A percentile compares a stretch with the other conserved stretches of the same genome.
Evolutionary conservation across 2,888 invertebrate genomes (phyloP).

Genomic region (Aspidiotus destructor): DNA sequence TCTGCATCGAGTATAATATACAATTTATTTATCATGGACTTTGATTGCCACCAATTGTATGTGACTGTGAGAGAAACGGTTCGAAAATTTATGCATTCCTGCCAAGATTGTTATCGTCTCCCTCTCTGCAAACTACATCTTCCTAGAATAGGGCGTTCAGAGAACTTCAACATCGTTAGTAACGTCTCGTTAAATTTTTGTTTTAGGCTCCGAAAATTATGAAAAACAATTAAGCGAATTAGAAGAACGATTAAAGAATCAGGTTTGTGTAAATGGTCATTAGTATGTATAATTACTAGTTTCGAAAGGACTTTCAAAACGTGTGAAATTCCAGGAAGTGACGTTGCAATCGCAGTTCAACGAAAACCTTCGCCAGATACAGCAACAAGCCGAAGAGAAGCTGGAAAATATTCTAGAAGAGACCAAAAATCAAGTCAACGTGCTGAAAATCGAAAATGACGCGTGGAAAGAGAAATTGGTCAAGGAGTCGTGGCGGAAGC

Average conservation of each 20-base stretch:
- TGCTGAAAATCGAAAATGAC: slow-evolving; percentile 29
- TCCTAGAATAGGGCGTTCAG: too few relatives aligned
- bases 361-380: slow-evolving; percentile 34
- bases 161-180: too few relatives aligned
- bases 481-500: slow-evolving; percentile 20
- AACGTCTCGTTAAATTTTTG: background rate
- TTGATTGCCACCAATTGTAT: too few relatives aligned
- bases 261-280: slow-evolving; percentile 38
- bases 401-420: slow-evolving; percentile 38
- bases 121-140: too few relatives aligned
- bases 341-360: slow-evolving; percentile 34
- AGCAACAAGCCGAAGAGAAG: slow-evolving; percentile 37
- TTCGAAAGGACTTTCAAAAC: background rate
- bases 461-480: slow-evolving; percentile 23
- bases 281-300: background rate
- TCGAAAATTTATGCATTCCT: too few relatives aligned
- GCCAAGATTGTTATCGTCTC: too few relatives aligned
- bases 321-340: slow-evolving; percentile 10
- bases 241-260: slow-evolving; percentile 40
- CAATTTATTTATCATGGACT: too few relatives aligned
- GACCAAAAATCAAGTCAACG: slow-evolving; percentile 24
- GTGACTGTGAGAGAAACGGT: too few relatives aligned
- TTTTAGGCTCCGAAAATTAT: slow-evolving; percentile 42
- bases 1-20: too few relatives aligned
- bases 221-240: slow-evolving; percentile 40